phyloP scores from a whole-genome alignment of 2,797 vertebrate species.

The Coregonus suidteri region DNA sequence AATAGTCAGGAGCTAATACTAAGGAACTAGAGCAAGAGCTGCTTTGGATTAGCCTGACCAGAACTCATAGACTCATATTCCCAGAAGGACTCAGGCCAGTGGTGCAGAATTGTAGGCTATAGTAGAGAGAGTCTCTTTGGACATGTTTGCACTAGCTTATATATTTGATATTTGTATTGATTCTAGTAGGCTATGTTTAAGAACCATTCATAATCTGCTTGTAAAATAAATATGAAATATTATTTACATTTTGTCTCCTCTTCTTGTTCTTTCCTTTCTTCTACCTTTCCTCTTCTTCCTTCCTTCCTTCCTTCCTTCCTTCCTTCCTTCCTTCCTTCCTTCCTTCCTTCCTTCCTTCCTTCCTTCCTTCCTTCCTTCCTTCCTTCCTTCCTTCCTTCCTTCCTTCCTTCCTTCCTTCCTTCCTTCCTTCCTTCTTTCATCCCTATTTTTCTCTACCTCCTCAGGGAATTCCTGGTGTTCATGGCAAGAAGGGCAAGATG shows the following conservation, averaged over 20 bases:
- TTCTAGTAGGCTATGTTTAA: background rate
- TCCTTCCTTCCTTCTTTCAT: slow-evolving; percentile 40
- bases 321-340: too few species aligned
- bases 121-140: background rate
- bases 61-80: slow-evolving; percentile 44
- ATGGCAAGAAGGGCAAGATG: slow-evolving; percentile 98
- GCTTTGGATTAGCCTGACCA: slow-evolving; percentile 38
- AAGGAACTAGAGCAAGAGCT: slow-evolving; percentile 41
- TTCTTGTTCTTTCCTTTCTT: background rate
- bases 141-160: background rate
- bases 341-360: background rate
- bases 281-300: background rate
- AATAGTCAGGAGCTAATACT: slow-evolving; percentile 32
- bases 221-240: background rate
- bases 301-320: background rate
- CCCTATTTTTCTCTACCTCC: slow-evolving; percentile 43
- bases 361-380: background rate
- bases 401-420: too few species aligned
- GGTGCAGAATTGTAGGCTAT: slow-evolving; percentile 13
- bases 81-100: slow-evolving; percentile 11
- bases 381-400: slow-evolving; percentile 37
- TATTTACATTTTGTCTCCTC: background rate
- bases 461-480: slow-evolving; percentile 88
- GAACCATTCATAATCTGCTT: background rate
- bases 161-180: background rate